Base-by-base conservation (phyloP, 2,797 vertebrate genomes). In the Myotis myotis region DNA sequence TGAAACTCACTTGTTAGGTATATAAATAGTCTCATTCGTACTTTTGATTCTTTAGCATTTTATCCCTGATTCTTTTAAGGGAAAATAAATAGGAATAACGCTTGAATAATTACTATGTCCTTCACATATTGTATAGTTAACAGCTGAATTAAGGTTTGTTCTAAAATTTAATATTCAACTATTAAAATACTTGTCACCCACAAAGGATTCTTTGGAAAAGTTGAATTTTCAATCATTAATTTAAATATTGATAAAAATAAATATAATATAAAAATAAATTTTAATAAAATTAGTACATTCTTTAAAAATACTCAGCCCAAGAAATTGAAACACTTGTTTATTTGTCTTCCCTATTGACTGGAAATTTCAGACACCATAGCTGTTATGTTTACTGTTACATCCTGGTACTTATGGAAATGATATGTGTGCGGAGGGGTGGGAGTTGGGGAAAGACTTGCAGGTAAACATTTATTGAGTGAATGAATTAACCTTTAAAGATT, bases 401-500 rank as follows among this genome's bases (percentile, higher is more conserved):
- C 9, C 23, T 4, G 19, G 17, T 82, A 30, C 38, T 87, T 91
- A 49, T 6, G 13, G 38, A 86, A 84, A 33, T 30, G 9, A 60
- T 66, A 9, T 36, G 19, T 84, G 0, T 90, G 13, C 49, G 23
- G 11, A 8, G 5, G 25, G 8, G 1, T 8, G 10, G 11, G 16
- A 1, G 19, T 9, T 55, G 3, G 41, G 13, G 49, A 38, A 89
- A 87, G 16, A 38, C 9, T 76, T 66, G 36, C 25, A 41, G 72
- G 49, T 30, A 68, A 53, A 68, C 4, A 25, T 81, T 78, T 51
- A 16, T 41, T 79, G 62, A 92, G 9, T 87, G 57, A 90, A 78
- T 80, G 5, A 89, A 71, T 71, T 60, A 83, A 76, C 10, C 22
- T 89, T 89, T 71, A 95, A 89, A 90, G n/a, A 85, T 87, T 66